Evolutionary conservation across 2,888 invertebrate genomes (phyloP).

Genomic region (Eueremaeus valkanovi): DNA sequence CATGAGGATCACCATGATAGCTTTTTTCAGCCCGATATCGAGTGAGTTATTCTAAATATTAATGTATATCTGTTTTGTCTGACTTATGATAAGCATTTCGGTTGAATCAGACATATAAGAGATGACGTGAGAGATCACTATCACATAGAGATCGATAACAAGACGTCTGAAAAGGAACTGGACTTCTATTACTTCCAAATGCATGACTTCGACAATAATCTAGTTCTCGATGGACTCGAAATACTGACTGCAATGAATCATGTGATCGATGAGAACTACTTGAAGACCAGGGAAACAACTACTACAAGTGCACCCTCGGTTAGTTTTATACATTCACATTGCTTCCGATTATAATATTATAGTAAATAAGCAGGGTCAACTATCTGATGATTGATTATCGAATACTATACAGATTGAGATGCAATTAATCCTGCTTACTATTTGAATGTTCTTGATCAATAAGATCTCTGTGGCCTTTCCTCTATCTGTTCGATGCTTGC

Average conservation of each 20-base stretch:
- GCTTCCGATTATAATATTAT: no score
- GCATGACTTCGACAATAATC: constrained; percentile 40
- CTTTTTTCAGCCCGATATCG: not conserved
- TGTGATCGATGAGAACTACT: constrained; percentile 9
- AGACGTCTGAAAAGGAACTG: constrained; percentile 15
- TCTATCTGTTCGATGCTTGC: no score
- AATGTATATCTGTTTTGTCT: not conserved
- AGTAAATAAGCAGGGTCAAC: no score
- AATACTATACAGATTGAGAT: no score
- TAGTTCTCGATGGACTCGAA: constrained; percentile 39
- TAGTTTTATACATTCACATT: not conserved
- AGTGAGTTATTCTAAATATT: not conserved
- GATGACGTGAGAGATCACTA: constrained; percentile 38
- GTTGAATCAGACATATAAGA: constrained; percentile 28
- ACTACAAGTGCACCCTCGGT: not conserved
- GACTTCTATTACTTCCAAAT: constrained; percentile 39
- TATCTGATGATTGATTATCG: no score
- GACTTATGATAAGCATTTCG: no score
- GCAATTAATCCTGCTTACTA: no score
- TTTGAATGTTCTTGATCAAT: no score
- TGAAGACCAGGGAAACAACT: not conserved
- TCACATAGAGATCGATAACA: constrained; percentile 31
- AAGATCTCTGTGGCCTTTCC: no score
- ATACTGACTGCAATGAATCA: constrained; percentile 38
- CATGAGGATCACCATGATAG: not conserved